These are phyloP conservation scores for Junco hyemalis DNA, from an alignment of 2,113 vertebrate genomes.

Conservation along the genomic window DNA sequence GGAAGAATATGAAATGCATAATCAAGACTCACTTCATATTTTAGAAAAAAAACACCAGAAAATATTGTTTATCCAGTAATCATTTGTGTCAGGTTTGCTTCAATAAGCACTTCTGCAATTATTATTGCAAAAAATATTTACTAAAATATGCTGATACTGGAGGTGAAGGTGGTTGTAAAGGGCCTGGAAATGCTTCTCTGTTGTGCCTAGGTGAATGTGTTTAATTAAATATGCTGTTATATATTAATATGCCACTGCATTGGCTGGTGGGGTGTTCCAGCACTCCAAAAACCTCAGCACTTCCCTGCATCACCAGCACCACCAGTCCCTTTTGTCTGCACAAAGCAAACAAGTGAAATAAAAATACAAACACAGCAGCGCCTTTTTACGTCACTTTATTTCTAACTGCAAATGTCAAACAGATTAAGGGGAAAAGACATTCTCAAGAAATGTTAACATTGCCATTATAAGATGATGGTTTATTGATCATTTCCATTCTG, in stretches of 20 bases:
- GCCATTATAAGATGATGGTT: background rate
- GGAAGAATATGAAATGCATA: background rate
- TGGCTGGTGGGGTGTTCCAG: background rate
- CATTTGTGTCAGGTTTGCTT: background rate
- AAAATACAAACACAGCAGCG: slow-evolving; percentile 14
- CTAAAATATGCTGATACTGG: background rate
- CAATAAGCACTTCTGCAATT: background rate
- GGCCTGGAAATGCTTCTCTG: background rate
- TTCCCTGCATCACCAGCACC: background rate
- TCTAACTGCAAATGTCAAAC: slow-evolving; percentile 32
- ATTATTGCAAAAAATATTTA: background rate
- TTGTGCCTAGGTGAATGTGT: background rate
- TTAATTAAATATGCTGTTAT: background rate
- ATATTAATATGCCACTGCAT: background rate
- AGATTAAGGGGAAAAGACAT: slow-evolving; percentile 23
- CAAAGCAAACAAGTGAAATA: slow-evolving; percentile 31
- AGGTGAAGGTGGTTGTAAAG: background rate
- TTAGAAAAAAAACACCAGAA: background rate
- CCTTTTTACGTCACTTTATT: slow-evolving; percentile 32
- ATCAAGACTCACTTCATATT: background rate
- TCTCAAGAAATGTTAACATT: slow-evolving; percentile 22
- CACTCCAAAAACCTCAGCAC: background rate
- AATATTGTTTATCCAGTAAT: background rate
- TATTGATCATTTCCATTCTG: slow-evolving; percentile 7
- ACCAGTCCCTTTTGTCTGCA: background rate